Base-by-base conservation (phyloP, 2,888 invertebrate genomes). In the Hydriomena furcata region DNA sequence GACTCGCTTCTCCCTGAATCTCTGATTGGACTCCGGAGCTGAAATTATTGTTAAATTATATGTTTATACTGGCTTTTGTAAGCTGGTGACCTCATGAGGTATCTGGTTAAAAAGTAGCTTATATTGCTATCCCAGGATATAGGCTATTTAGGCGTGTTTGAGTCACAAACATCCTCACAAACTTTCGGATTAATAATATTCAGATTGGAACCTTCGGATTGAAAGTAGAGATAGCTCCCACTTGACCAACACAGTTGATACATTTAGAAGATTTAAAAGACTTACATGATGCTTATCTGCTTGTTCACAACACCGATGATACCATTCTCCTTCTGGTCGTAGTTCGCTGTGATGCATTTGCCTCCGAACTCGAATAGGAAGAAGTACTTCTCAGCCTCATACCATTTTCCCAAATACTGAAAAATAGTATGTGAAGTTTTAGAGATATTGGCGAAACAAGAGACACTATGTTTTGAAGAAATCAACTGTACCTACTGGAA, bases 361-460 rank as follows among this genome's bases (percentile, higher is more conserved):
- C 94, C 94, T 2, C 93, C 94, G 5, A 94, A 77, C 76, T 96
- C 93, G 73, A 95, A 94, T n/a, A 94, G 67, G 31, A 94, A 93
- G 66, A 95, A 95, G 77, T 95, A 96, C 65, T 94, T 93, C 63
- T 94, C 93, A 10, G 92, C 91, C 76, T 96, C 96, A 70, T 93
- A 96, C 96, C 96, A 96, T 66, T 92, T 92, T 28, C 96, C 96
- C 70, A 94, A 72, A 67, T 94, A 95, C 95, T 95, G 86, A 28
- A 52, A 42, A 6, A 24, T 10, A 13, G 24, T n/a, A n/a, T n/a
- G n/a, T n/a, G n/a, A n/a, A n/a, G n/a, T n/a, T n/a, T n/a, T n/a
- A 40, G 11, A 34, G 4, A 17, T 17, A 17, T 17, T 4, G 17
- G 17, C 4, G 17, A 17, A 17, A n/a, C n/a, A n/a, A n/a, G n/a